Conservation (phyloP, 2,797 vertebrate species). For the Buphagus erythrorhynchus region DNA sequence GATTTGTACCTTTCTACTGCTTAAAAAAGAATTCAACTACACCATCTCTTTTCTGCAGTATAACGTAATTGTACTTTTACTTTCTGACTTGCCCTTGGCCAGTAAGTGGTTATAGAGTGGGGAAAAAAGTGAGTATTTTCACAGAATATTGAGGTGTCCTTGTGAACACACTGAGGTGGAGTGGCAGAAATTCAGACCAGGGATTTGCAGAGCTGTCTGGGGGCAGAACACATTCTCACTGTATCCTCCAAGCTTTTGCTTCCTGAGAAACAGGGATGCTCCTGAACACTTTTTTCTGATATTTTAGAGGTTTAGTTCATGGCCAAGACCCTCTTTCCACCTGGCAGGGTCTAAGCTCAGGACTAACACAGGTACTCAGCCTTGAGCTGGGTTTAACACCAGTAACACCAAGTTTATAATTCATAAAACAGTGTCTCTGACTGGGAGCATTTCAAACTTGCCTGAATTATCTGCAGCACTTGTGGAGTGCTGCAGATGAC, state of each 20-base stretch:
- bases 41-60: neutral
- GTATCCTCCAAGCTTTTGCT: neutral
- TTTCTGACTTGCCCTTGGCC: neutral
- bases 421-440: accelerated
- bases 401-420: neutral
- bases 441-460: neutral
- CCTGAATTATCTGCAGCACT: neutral
- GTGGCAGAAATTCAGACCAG: neutral
- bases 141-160: neutral
- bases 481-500: neutral
- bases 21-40: neutral
- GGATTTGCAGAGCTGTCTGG: neutral
- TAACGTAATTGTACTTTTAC: neutral
- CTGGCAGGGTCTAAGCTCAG: neutral
- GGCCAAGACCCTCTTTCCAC: neutral
- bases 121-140: neutral
- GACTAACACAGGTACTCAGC: neutral
- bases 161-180: neutral
- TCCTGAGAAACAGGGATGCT: neutral
- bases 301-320: neutral
- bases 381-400: neutral
- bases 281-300: neutral
- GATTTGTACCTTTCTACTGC: neutral
- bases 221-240: neutral
- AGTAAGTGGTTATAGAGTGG: neutral